These are phyloP conservation scores for Tauraco hartlaubi DNA, from an alignment of 2,797 vertebrate species.

Conservation along the genomic window DNA sequence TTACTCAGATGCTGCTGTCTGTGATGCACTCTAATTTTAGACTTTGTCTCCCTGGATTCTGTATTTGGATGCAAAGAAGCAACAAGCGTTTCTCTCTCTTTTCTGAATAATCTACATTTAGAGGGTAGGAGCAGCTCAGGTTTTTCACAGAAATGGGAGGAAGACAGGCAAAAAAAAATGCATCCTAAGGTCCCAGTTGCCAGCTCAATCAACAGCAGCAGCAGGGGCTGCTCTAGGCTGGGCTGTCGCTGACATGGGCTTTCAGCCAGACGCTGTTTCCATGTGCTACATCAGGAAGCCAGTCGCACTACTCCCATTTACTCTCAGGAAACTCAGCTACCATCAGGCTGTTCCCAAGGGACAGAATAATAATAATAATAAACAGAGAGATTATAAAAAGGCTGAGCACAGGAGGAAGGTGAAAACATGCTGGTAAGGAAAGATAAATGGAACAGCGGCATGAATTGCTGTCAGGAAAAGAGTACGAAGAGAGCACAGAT, in stretches of 20 bases:
- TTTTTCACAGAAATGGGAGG: background rate
- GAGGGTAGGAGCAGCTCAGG: background rate
- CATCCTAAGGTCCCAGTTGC: background rate
- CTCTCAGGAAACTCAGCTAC: background rate
- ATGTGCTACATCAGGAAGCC: background rate
- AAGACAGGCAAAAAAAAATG: rapidly evolving
- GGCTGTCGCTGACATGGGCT: background rate
- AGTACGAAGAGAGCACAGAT: background rate
- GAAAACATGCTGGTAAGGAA: background rate
- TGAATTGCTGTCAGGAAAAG: background rate
- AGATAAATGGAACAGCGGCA: background rate
- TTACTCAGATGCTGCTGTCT: constrained; percentile 57
- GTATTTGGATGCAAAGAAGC: constrained; percentile 47
- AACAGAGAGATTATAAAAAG: background rate
- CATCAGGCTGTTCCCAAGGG: background rate
- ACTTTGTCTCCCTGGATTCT: constrained; percentile 58
- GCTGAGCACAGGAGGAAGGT: background rate
- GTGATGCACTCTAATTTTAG: constrained; percentile 73
- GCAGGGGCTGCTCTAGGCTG: background rate
- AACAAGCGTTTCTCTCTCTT: background rate
- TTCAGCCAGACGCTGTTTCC: background rate
- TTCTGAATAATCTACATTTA: background rate
- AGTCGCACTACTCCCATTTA: background rate
- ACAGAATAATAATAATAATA: background rate
- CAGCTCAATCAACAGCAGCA: background rate